Percentiles rank a stretch among this genome's conserved stretches.
Evolutionary conservation across 2,113 vertebrate species (phyloP).

Genomic region (Cebus imitator): DNA sequence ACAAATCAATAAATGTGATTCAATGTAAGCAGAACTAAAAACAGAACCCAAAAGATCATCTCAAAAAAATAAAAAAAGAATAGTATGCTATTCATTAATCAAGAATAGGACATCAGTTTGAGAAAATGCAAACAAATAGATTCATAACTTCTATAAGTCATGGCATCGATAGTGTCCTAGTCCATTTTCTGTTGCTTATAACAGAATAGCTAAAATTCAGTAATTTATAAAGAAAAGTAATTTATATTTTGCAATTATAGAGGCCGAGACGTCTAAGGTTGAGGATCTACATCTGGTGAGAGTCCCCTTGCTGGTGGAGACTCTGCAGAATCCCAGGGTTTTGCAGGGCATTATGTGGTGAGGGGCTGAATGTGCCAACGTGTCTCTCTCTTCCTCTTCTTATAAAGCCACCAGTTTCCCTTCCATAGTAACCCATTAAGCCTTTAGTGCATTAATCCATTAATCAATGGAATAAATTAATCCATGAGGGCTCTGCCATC

Average conservation of each 20-base stretch:
- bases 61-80: neutral
- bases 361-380: neutral
- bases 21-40: too few relatives aligned
- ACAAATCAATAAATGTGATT: too few relatives aligned
- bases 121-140: neutral
- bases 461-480: neutral
- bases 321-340: neutral
- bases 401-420: neutral
- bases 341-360: neutral
- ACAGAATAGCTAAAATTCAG: neutral
- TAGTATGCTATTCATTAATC: fast-evolving
- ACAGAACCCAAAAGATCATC: too few relatives aligned
- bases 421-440: neutral
- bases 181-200: neutral
- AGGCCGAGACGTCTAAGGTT: neutral
- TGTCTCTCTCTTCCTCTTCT: neutral
- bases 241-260: neutral
- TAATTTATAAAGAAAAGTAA: neutral
- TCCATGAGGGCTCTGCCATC: neutral
- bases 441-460: neutral
- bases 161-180: too few relatives aligned
- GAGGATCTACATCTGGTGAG: neutral
- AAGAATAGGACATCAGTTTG: neutral
- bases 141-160: neutral
- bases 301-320: neutral